Evolutionary conservation across 2,888 invertebrate species (phyloP).

Genomic region (Philereme vetulata): DNA sequence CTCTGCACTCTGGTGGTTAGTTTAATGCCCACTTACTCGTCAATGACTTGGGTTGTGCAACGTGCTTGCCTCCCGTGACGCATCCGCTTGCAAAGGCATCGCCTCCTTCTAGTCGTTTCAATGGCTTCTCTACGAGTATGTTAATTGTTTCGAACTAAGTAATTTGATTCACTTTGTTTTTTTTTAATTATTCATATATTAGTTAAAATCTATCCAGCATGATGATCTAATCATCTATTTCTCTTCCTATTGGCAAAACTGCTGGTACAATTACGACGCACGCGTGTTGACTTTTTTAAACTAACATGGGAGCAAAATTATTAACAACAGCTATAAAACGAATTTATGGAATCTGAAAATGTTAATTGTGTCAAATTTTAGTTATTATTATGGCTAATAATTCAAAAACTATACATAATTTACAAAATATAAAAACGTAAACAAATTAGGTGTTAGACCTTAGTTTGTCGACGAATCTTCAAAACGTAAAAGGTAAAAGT

Average conservation of each 20-base stretch:
- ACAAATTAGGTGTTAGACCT: too few species aligned
- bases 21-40: slow-evolving; percentile 35
- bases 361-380: too few species aligned
- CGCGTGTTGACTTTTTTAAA: not conserved
- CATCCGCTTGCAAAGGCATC: slow-evolving; percentile 44
- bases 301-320: not conserved
- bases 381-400: too few species aligned
- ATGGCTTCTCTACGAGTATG: slow-evolving; percentile 4
- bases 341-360: slow-evolving; percentile 6
- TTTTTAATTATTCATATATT: not conserved
- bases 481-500: too few species aligned
- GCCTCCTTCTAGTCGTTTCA: slow-evolving; percentile 2
- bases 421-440: too few species aligned
- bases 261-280: not conserved
- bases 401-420: too few species aligned
- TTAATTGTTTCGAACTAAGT: not conserved
- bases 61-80: slow-evolving; percentile 46
- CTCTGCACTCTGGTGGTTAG: slow-evolving; percentile 17
- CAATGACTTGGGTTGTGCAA: slow-evolving; percentile 36
- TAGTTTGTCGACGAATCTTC: too few species aligned
- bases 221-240: too few species aligned
- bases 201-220: too few species aligned
- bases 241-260: too few species aligned
- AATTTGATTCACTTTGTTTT: not conserved
- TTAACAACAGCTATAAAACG: slow-evolving; percentile 8